Base-by-base conservation (phyloP, 2,888 invertebrate genomes). In the Prenolepis imparis region DNA sequence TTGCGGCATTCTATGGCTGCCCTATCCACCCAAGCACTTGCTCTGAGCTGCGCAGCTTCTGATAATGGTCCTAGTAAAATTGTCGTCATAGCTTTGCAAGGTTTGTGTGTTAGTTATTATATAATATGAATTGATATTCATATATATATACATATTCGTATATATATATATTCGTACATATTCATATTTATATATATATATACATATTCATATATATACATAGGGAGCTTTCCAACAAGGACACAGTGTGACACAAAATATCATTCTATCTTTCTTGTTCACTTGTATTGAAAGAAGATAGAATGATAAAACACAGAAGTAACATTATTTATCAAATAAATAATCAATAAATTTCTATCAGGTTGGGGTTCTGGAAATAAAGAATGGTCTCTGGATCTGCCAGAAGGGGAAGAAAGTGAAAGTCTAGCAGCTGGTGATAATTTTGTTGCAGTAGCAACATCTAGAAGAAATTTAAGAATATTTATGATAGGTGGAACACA, bases 401-500 rank as follows among this genome's bases (percentile, higher is more conserved):
- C 98, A 0, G 97, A 97, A 88, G 97, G 96, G 0, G 99, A 99
- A 94, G 97, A 97, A 92, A 96, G 97, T 0, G 93, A 97, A 68
- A 97, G 97, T 52, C 94, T 97, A 74, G 95, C 96, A 0, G 95
- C 96, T 90, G 97, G 97, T 0, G 95, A 95, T 21, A 96, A 96
- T n/a, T 96, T 98, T 91, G 96, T 99, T 41, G 98, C 97, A 0
- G 96, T 97, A 78, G 97, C 97, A 1, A 98, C 98, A 0, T 96
- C 96, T 89, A 96, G 96, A 78, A 95, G 98, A 32, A 96, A 97
- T 89, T 94, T 99, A 70, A 95, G 99, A n/a, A 95, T 99, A 5
- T 99, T 97, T 94, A 97, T 98, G 6, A 95, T 97, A 15, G 97
- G 97, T 95, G 99, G 99, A 66, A 97, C 98, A 0, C 99, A 99